Evolutionary conservation across 64 coral and sea anemone species (phyloP).

Genomic region (Porites australiensis): DNA sequence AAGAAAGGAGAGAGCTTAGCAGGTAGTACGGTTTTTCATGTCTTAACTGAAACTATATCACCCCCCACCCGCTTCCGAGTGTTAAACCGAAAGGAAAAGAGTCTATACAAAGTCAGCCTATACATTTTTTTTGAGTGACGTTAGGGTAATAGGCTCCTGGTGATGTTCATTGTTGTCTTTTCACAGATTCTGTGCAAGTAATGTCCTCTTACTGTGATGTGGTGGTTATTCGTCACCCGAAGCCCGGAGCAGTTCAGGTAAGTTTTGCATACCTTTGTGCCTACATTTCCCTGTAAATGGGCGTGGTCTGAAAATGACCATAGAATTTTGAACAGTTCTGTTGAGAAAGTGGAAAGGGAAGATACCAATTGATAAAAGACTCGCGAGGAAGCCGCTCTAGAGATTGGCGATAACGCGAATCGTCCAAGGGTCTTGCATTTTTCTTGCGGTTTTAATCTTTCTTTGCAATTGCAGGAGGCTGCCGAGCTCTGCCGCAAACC

Average conservation of each 20-base stretch:
- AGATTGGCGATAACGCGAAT: too few species aligned
- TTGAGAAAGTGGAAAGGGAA: too few species aligned
- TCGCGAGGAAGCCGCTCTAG: too few species aligned
- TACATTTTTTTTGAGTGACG: too few species aligned
- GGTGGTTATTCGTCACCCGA: slow-evolving; percentile 88
- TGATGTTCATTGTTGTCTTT: not conserved
- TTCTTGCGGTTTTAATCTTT: not conserved
- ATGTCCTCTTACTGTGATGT: slow-evolving; percentile 98
- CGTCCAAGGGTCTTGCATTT: too few species aligned
- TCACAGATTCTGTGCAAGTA: slow-evolving; percentile 87
- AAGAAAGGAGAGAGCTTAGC: slow-evolving; percentile 95
- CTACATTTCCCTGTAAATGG: not conserved
- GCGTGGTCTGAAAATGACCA: too few species aligned
- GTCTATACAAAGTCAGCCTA: too few species aligned
- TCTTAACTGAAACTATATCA: too few species aligned
- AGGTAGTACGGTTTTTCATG: slow-evolving; percentile 48
- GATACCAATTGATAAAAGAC: too few species aligned
- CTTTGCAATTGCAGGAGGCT: slow-evolving; percentile 67
- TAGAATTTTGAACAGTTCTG: too few species aligned
- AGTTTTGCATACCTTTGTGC: not conserved
- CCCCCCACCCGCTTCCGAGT: too few species aligned
- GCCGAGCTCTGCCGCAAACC: slow-evolving; percentile 87
- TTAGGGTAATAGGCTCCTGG: not conserved
- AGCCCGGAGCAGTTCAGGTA: slow-evolving; percentile 89
- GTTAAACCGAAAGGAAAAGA: too few species aligned